Evolutionary conservation across 2,797 vertebrate species (phyloP).

Genomic region (Xenentodon cancila): DNA sequence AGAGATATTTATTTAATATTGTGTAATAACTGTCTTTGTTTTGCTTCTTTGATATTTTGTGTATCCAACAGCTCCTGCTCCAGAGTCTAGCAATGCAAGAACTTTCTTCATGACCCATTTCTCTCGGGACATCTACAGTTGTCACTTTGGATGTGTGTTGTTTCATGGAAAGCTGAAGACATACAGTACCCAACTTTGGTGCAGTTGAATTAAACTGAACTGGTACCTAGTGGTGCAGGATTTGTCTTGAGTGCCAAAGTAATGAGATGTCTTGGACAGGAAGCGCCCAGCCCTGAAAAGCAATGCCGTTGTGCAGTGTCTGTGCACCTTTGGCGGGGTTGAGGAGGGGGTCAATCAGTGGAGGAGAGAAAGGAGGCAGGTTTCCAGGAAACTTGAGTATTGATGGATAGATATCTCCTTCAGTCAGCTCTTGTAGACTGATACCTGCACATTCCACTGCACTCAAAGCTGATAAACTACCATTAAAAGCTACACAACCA

Average conservation of each 20-base stretch:
- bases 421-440: conserved; percentile 37
- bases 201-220: conserved; percentile 25
- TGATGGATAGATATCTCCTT: conserved; percentile 54
- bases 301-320: conserved; percentile 65
- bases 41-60: conserved; percentile 46
- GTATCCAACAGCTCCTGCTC: conserved; percentile 24
- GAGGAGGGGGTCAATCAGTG: conserved; percentile 56
- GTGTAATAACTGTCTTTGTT: conserved; percentile 5
- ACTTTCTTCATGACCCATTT: conserved; percentile 38
- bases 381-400: conserved; percentile 51
- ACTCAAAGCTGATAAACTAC: conserved; percentile 26
- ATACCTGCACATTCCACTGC: conserved; percentile 48
- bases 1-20: background rate
- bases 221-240: conserved; percentile 25
- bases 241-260: conserved; percentile 58
- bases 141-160: conserved; percentile 24
- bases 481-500: conserved; percentile 21
- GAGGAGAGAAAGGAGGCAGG: conserved; percentile 56
- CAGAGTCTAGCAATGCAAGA: conserved; percentile 31
- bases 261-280: conserved; percentile 68
- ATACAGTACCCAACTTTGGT: conserved; percentile 11
- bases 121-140: conserved; percentile 25
- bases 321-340: conserved; percentile 60
- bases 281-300: conserved; percentile 69
- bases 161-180: conserved; percentile 52